A percentile compares a stretch with the other conserved stretches of the same genome.
These are phyloP conservation scores for Pocillopora meandrina DNA, from an alignment of 92 coral and sea anemone genomes.

Conservation along the genomic window DNA sequence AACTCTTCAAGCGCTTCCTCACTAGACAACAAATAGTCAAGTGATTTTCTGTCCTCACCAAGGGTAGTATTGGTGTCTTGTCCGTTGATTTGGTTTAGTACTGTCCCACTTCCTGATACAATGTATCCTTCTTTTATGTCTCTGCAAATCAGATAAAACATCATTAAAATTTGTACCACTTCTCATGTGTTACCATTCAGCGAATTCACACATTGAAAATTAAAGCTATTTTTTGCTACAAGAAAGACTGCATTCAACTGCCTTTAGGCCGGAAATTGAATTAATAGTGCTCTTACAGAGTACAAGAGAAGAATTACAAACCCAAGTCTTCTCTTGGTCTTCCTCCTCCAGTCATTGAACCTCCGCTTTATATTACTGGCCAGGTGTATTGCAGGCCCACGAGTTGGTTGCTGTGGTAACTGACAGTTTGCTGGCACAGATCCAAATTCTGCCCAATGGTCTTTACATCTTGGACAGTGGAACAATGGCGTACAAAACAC, in stretches of 20 bases:
- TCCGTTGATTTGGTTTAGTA: conserved; percentile 25
- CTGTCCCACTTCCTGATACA: conserved; percentile 45
- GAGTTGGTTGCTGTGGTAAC: conserved; percentile 64
- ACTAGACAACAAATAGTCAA: conserved; percentile 23
- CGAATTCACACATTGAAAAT: not conserved
- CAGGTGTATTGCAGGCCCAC: conserved; percentile 76
- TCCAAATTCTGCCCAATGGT: conserved; percentile 74
- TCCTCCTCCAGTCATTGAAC: conserved; percentile 16
- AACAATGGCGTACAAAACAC: conserved; percentile 87
- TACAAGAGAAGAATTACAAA: not conserved
- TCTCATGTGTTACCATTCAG: not conserved
- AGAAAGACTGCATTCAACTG: too few relatives aligned
- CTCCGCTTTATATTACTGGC: conserved; percentile 31
- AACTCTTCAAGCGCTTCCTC: conserved; percentile 35
- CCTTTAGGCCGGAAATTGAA: too few relatives aligned
- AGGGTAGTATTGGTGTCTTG: not conserved
- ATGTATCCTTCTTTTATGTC: conserved; percentile 40
- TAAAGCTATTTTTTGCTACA: too few relatives aligned
- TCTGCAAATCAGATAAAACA: not conserved
- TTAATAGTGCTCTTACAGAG: not conserved
- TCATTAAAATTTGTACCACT: not conserved
- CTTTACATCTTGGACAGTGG: conserved; percentile 90
- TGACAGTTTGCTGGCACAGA: conserved; percentile 73
- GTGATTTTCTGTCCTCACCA: not conserved
- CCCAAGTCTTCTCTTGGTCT: conserved; percentile 42